A percentile compares a stretch with the other conserved stretches of the same genome.
Evolutionary conservation across 2,797 vertebrate species (phyloP).

Genomic region (Menidia menidia): DNA sequence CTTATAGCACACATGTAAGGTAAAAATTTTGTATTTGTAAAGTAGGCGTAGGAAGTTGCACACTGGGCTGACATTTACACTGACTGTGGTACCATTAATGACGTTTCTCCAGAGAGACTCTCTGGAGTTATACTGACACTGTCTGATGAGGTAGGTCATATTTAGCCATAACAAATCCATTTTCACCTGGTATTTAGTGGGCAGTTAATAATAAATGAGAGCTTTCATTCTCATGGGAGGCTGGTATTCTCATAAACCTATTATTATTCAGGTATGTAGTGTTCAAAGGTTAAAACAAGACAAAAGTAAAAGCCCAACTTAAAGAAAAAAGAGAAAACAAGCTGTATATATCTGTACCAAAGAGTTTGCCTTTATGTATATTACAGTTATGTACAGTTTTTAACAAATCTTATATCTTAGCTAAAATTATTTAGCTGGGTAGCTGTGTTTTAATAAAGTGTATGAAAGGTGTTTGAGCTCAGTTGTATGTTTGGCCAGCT

Average conservation of each 20-base stretch:
- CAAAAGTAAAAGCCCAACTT: constrained; percentile 55
- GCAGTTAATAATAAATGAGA: constrained; percentile 49
- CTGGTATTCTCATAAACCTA: constrained; percentile 74
- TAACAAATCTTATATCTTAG: constrained; percentile 86
- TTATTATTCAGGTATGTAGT: constrained; percentile 71
- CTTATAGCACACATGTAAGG: constrained; percentile 63
- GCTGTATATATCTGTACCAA: constrained; percentile 88
- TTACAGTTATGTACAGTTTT: constrained; percentile 89
- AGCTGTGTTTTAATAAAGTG: constrained; percentile 85
- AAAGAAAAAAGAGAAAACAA: constrained; percentile 67
- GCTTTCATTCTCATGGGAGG: constrained; percentile 66
- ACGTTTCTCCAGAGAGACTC: constrained; percentile 47
- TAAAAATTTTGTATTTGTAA: constrained; percentile 77
- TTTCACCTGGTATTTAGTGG: constrained; percentile 60
- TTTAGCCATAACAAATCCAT: constrained; percentile 44
- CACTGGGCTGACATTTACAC: constrained; percentile 74
- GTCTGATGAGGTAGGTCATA: constrained; percentile 51
- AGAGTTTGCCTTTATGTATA: constrained; percentile 89
- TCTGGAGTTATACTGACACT: constrained; percentile 44
- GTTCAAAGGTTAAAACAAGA: constrained; percentile 65
- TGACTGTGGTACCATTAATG: constrained; percentile 55
- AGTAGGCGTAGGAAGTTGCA: constrained; percentile 74
- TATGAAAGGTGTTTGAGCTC: constrained; percentile 77
- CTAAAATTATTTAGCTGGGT: constrained; percentile 84
- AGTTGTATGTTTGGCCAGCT: constrained; percentile 66